phyloP scores from a whole-genome alignment of 2,888 invertebrate species.

The Heliothis peltigera region DNA sequence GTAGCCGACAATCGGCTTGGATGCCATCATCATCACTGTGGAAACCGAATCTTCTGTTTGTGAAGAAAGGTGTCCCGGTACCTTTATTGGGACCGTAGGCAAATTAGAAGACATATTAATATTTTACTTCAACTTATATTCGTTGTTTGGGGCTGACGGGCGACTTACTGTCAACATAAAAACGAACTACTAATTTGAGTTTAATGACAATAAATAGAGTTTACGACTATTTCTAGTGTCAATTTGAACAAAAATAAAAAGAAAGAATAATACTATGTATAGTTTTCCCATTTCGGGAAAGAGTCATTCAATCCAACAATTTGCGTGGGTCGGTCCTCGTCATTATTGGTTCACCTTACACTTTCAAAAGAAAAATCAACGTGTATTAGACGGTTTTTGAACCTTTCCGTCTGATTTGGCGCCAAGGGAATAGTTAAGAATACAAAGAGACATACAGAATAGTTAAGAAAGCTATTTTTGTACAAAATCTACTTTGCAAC shows the following conservation, averaged over 20 bases:
- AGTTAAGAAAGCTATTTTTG: not conserved
- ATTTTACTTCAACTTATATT: too few relatives aligned
- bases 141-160: too few relatives aligned
- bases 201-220: not conserved
- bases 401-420: conserved; percentile 2
- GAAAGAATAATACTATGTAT: not conserved
- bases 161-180: too few relatives aligned
- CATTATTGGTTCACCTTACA: conserved; percentile 20
- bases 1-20: too few relatives aligned
- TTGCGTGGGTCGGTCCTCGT: conserved; percentile 12
- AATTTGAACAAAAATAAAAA: not conserved
- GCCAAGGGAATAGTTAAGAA: conserved; percentile 12
- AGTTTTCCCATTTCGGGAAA: not conserved
- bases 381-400: conserved; percentile 16
- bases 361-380: not conserved
- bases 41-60: too few relatives aligned
- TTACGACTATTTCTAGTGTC: not conserved
- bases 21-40: too few relatives aligned
- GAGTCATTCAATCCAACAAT: conserved; percentile 30
- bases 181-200: too few relatives aligned
- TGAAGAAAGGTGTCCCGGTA: too few relatives aligned
- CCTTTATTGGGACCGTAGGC: too few relatives aligned
- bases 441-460: too few relatives aligned
- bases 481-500: not conserved
- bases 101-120: too few relatives aligned